Conservation (phyloP, 2,888 invertebrate species). For the Scaptomyza tumidula region DNA sequence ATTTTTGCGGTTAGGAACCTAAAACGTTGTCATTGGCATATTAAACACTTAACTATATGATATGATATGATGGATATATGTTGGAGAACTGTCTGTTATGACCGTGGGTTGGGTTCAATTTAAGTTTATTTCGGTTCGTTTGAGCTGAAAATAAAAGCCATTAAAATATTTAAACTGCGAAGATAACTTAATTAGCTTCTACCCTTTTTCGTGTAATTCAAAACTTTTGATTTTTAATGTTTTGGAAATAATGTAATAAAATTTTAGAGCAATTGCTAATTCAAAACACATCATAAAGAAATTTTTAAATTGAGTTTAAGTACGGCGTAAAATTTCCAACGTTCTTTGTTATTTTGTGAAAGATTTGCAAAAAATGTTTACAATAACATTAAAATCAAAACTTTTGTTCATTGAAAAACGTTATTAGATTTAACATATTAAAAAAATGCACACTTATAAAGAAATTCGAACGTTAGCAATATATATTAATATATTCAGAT, state of each 20-base stretch:
- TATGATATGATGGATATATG: constrained; percentile 13
- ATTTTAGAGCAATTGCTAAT: not conserved
- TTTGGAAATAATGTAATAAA: not conserved
- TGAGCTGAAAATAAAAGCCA: constrained; percentile 26
- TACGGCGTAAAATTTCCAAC: too few relatives aligned
- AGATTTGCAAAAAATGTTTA: too few relatives aligned
- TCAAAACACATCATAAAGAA: too few relatives aligned
- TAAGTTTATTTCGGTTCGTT: constrained; percentile 14
- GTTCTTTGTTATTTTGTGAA: too few relatives aligned
- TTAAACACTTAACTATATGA: constrained; percentile 40
- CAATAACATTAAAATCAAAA: not conserved
- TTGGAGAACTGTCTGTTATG: constrained; percentile 13
- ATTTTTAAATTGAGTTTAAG: too few relatives aligned
- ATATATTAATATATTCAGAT: not conserved
- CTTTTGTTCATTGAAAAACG: not conserved
- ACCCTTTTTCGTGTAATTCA: not conserved
- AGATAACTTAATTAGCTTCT: constrained; percentile 12
- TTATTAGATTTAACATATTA: not conserved
- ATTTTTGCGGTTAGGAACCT: constrained; percentile 54
- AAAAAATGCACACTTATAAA: not conserved
- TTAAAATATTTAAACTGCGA: constrained; percentile 1
- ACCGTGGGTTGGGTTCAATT: not conserved
- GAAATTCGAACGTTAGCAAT: not conserved
- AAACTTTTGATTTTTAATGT: not conserved
- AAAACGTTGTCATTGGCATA: constrained; percentile 68